phyloP scores from a whole-genome alignment of 2,888 invertebrate genomes.

The Eristalinus aeneus region DNA sequence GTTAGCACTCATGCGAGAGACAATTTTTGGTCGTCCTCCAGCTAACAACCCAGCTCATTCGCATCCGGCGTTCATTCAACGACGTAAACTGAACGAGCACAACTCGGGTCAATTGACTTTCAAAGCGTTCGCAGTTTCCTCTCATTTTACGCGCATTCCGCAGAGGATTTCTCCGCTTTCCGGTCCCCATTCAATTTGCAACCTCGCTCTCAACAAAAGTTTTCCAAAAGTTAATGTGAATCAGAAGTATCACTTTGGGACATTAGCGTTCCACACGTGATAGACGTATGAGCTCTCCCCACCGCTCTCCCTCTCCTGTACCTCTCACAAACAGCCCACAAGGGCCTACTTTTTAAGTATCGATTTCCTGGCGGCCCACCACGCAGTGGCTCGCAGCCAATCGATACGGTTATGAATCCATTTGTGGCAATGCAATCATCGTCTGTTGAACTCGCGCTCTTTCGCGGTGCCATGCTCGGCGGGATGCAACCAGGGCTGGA shows the following conservation, averaged over 20 bases:
- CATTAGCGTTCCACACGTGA: not conserved
- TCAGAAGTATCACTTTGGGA: constrained; percentile 32
- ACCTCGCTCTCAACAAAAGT: not conserved
- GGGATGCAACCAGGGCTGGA: not conserved
- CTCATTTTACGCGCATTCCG: not conserved
- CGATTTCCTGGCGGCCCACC: constrained; percentile 30
- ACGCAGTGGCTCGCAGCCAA: constrained; percentile 25
- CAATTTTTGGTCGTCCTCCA: not conserved
- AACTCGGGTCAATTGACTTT: not conserved
- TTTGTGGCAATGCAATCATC: constrained; percentile 57
- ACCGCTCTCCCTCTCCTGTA: not conserved
- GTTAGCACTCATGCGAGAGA: not conserved
- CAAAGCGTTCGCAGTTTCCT: not conserved
- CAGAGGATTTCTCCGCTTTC: not conserved
- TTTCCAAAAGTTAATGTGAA: constrained; percentile 39
- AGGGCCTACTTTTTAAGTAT: constrained; percentile 56
- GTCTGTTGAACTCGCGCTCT: constrained; percentile 53
- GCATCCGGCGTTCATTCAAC: not conserved
- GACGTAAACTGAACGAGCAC: not conserved
- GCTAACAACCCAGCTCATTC: not conserved
- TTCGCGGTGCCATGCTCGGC: not conserved
- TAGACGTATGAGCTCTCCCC: not conserved
- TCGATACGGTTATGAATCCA: constrained; percentile 66
- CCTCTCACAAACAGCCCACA: constrained; percentile 47
- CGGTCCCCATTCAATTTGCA: constrained; percentile 30